Base-by-base conservation (phyloP, 92 coral and sea anemone genomes). In the Porites rus region DNA sequence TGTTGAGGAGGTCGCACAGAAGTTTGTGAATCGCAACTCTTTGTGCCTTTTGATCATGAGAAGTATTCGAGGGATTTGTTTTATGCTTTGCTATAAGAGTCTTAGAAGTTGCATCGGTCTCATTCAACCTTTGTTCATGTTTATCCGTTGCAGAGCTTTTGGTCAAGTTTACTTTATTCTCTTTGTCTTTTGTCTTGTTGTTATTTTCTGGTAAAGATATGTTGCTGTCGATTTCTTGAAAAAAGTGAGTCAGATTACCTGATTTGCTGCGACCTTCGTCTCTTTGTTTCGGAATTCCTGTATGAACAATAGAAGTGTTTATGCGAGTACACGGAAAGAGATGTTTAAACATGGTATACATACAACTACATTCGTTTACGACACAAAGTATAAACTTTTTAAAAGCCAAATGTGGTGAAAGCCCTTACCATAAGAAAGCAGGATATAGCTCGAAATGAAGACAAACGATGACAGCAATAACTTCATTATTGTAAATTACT, bases 401-500 rank as follows among this genome's bases (percentile, higher is more conserved):
- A 38, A 38, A 38, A 38, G 46, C 0, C 6, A 38, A 38, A 38
- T 38, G 46, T 3, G 46, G 46, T 38, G 46, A 5, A 38, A 38
- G 46, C 46, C 46, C 46, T 38, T 63, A 83, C 87, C 87, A 19
- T 22, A 61, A 5, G 61, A 83, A 51, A 74, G 12, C 24, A 59
- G 63, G 38, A 54, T 64, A n/a, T 22, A 63, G 17, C 51, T 9
- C 51, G 72, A 46, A 43, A 74, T 61, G 72, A 74, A 13, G 54
- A 74, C 25, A 74, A 53, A n/a, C 51, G 73, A 3, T 50, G 73
- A 28, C 4, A 83, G 22, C 6, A 74, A 19, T 50, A 74, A 6
- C 80, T 74, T 83, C 87, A 83, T 83, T 62, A n/a, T 64, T 16
- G 59, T 17, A 22, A 75, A 38, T 62, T 8, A 63, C 87, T 83